A percentile compares a stretch with the other conserved stretches of the same genome.
These are phyloP conservation scores for Bombus confusus DNA, from an alignment of 1,140 invertebrate genomes.

Conservation along the genomic window DNA sequence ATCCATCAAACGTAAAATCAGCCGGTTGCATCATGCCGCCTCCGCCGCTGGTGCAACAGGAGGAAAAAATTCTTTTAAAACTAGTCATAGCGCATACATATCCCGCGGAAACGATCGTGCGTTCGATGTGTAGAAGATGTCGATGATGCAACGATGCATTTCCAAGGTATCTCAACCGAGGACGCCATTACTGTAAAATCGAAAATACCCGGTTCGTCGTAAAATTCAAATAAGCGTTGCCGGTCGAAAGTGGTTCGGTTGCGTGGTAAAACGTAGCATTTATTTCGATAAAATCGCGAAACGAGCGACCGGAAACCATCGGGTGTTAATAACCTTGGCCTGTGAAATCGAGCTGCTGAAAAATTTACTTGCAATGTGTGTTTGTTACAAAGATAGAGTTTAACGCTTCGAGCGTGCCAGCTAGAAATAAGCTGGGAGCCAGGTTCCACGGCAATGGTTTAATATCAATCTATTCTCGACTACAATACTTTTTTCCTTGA, in stretches of 20 bases:
- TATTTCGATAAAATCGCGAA: conserved; percentile 4
- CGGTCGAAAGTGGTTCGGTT: conserved; percentile 2
- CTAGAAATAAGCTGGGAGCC: background rate
- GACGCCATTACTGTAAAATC: conserved; percentile 8
- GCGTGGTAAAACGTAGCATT: conserved; percentile 5
- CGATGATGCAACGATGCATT: conserved; percentile 30
- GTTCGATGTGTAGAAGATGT: conserved; percentile 4
- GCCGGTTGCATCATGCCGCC: background rate
- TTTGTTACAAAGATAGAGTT: background rate
- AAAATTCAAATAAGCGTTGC: background rate
- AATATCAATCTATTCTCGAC: background rate
- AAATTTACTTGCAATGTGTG: background rate
- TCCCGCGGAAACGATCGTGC: conserved; percentile 1
- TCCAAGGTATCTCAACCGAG: background rate
- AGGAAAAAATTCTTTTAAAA: conserved; percentile 34
- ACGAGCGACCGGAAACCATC: conserved; percentile 7
- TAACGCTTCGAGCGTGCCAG: background rate
- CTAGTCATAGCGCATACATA: conserved; percentile 13
- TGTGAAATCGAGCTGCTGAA: background rate
- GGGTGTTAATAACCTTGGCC: background rate
- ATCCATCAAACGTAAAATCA: conserved; percentile 26
- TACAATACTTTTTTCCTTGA: background rate
- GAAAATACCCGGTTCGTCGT: conserved; percentile 2
- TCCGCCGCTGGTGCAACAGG: background rate
- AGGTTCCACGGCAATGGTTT: background rate